Evolutionary conservation across 2,888 invertebrate species (phyloP), one percentile per base, ranked within the genome.

Genomic region (Esperia sulphurella): DNA sequence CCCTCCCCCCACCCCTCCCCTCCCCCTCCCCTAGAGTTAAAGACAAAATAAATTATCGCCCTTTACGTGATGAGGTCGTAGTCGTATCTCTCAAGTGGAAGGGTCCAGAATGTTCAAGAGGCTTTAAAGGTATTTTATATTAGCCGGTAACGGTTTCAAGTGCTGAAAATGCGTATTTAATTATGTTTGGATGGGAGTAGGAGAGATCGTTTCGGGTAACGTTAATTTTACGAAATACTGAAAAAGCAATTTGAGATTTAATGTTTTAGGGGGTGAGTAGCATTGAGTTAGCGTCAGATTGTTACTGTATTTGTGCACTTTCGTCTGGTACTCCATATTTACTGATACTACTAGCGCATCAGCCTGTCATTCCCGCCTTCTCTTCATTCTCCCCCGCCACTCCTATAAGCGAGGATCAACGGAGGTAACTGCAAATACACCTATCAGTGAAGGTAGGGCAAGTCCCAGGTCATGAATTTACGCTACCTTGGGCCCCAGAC

Each of bases 31-130:
- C n/a, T 21, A 21, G 21, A 21, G 21, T 37, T 37, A 8, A 33
- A 33, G 33, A 33, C 3, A 33, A 3, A 33, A 33, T 33, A n/a
- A n/a, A 37, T n/a, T n/a, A 37, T 37, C 37, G n/a, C 13, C 37
- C 57, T 53, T 46, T 37, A 51, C 43, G 41, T 35, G n/a, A 35
- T n/a, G n/a, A n/a, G 10, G 10, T n/a, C 35, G 35, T n/a, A 46
- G 39, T 43, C 41, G 43, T 48, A 53, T 51, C 53, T 52, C 46
- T 50, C 56, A 52, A 54, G 54, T 51, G 53, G 42, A 43, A 51
- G 42, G 49, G 8, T 13, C 35, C 28, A 10, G 14, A 41, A 14
- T 28, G 33, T 46, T 29, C 12, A 29, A 28, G 28, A 41, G 14
- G 41, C 37, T 31, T 14, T 41, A 41, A 46, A 41, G 46, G 33